Base-by-base conservation (phyloP, 2,888 invertebrate species). In the Apantesis nais region DNA sequence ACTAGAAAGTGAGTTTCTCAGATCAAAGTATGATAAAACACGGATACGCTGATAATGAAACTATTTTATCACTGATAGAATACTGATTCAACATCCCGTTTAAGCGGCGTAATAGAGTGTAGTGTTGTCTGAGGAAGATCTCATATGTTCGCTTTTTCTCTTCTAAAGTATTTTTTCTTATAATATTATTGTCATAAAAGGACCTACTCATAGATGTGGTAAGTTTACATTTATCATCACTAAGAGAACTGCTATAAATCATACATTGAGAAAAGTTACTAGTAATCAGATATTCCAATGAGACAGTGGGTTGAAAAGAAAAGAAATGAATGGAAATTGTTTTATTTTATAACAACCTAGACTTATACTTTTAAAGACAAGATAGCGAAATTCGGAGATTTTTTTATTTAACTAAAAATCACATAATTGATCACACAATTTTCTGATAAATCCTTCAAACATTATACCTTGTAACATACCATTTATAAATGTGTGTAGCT, bases 1-100 rank as follows among this genome's bases (percentile, higher is more conserved):
- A 80, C 79, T 69, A 14, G 77, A 71, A 83, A 73, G 70, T 70
- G 63, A 73, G 67, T 74, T 80, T 76, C 74, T 71, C 67, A 70
- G 77, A 82, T 72, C 41, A 22, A 62, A 63, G 58, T 74, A 76
- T 72, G 64, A 78, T 76, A 77, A 70, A 78, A 78, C 62, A 72
- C 67, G 75, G 76, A 79, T 75, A 70, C 39, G 77, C 78, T 81
- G 84, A 85, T 84, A 85, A 83, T 76, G 76, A 67, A 44, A 74
- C 62, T 76, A 76, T 67, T 66, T 69, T 78, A 73, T 74, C 68
- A 73, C 71, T 19, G 31, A 25, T 37, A 44, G 41, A 64, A 44
- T 14, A 60, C 39, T 67, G 44, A 67, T 31, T 39, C 29, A 55
- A 66, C 16, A 48, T 34, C 25, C 5, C 19, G 58, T 58, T 66